Evolutionary conservation across 2,888 invertebrate genomes (phyloP).

Genomic region (Agrenia bidenticulata): DNA sequence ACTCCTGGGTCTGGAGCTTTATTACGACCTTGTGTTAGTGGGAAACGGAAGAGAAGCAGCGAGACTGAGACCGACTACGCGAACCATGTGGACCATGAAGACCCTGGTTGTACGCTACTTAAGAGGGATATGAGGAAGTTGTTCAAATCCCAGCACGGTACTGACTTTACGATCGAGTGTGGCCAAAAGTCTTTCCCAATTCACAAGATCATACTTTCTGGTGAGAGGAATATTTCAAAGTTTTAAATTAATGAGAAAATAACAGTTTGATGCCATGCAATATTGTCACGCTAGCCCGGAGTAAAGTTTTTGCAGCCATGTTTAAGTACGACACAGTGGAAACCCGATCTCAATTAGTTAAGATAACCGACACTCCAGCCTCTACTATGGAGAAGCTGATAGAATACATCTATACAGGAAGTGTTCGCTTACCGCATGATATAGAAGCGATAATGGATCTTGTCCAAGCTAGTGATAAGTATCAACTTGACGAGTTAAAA

Average conservation of each 20-base stretch:
- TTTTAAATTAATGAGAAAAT: background rate
- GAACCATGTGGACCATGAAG: conserved; percentile 21
- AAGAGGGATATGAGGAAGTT: conserved; percentile 36
- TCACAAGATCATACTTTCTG: conserved; percentile 41
- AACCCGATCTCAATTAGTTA: conserved; percentile 55
- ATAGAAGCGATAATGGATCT: conserved; percentile 51
- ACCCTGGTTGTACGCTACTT: conserved; percentile 20
- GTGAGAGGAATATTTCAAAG: conserved; percentile 26
- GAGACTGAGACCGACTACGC: background rate
- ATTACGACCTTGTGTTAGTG: background rate
- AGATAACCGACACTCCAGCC: conserved; percentile 58
- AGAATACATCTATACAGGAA: conserved; percentile 62
- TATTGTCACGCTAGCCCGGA: conserved; percentile 56
- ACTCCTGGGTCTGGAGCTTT: conserved; percentile 13
- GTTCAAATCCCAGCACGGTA: conserved; percentile 27
- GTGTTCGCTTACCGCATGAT: conserved; percentile 46
- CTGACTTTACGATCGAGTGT: conserved; percentile 37
- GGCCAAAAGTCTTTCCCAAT: conserved; percentile 35
- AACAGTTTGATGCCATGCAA: conserved; percentile 9
- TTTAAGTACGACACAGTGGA: conserved; percentile 53
- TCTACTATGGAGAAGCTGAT: conserved; percentile 56
- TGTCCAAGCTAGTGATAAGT: conserved; percentile 59
- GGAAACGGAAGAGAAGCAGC: conserved; percentile 16
- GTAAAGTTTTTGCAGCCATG: conserved; percentile 59
- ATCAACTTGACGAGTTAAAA: conserved; percentile 59